Evolutionary conservation across 2,888 invertebrate genomes (phyloP).

Genomic region (Yponomeuta sedellus): DNA sequence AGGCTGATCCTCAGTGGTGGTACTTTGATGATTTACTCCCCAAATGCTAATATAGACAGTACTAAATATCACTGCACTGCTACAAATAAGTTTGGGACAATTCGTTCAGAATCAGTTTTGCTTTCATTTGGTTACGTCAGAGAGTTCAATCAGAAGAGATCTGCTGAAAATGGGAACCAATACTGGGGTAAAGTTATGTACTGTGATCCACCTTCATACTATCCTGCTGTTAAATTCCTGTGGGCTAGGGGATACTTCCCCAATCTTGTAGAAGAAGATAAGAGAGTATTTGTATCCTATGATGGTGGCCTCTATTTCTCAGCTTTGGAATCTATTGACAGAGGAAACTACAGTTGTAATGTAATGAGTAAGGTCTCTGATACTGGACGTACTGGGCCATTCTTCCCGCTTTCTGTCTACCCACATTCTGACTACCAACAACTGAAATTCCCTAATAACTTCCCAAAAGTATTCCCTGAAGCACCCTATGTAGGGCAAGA

Average conservation of each 20-base stretch:
- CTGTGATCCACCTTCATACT: constrained; percentile 95
- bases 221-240: constrained; percentile 90
- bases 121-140: constrained; percentile 93
- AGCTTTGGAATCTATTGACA: constrained; percentile 92
- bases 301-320: constrained; percentile 97
- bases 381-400: constrained; percentile 92
- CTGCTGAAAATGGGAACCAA: constrained; percentile 89
- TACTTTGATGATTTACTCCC: constrained; percentile 90
- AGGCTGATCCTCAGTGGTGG: constrained; percentile 94
- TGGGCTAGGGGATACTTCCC: constrained; percentile 95
- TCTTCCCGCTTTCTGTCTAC: constrained; percentile 87
- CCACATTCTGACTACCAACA: constrained; percentile 94
- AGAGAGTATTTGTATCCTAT: constrained; percentile 93
- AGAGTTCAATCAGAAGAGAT: constrained; percentile 92
- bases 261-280: constrained; percentile 95
- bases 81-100: constrained; percentile 90
- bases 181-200: constrained; percentile 96
- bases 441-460: constrained; percentile 94
- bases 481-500: constrained; percentile 93
- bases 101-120: constrained; percentile 91
- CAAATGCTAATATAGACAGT: constrained; percentile 87
- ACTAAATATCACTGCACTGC: constrained; percentile 95
- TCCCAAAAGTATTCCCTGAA: constrained; percentile 96
- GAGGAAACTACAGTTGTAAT: constrained; percentile 93
- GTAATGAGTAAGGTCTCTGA: constrained; percentile 92